Base-by-base conservation (phyloP, 2,113 vertebrate species). In the Ammospiza caudacuta region DNA sequence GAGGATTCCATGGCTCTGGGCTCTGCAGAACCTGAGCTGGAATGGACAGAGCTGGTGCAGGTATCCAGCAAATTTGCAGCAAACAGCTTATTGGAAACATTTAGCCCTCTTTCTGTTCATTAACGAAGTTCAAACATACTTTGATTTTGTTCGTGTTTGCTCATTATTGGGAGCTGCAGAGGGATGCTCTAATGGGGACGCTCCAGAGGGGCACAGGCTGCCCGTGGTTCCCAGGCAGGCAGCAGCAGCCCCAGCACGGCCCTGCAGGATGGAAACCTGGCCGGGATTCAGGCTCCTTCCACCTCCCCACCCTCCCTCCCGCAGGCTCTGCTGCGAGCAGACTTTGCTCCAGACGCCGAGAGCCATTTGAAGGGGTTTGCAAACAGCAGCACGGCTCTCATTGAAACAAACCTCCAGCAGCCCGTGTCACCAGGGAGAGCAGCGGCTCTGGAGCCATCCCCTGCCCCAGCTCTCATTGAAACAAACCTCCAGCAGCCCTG, bases 91-190 rank as follows among this genome's bases (percentile, higher is more conserved):
- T 57, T 46, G 64, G 83, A 83, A 95, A 78, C 73, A 68, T 84
- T 95, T 94, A 95, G 25, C 68, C 31, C n/a, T 75, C 77, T 89
- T 78, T 76, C 76, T 39, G 31, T 61, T 95, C 75, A 20, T 93
- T 95, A 97, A 72, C 6, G 4, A 72, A 92, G 61, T 92, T 90
- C 93, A 93, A 97, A 93, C 72, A 54, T 7, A 22, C 85, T 96
- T 95, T 92, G 88, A 81, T 96, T 95, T 92, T 39, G 69, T 70
- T 67, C 52, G 3, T 94, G 70, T 93, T 92, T 96, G 88, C 86
- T 95, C 85, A 46, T 93, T 90, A 90, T 81, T 49, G 59, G 68
- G 44, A 86, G 61, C 75, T 27, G 90, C 88, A 12, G 13, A 8
- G 69, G 83, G 90, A 87, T 64, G 85, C 68, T 92, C 37, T 86